Evolutionary conservation across 64 coral and sea anemone genomes (phyloP).

Genomic region (Acropora tenuis): DNA sequence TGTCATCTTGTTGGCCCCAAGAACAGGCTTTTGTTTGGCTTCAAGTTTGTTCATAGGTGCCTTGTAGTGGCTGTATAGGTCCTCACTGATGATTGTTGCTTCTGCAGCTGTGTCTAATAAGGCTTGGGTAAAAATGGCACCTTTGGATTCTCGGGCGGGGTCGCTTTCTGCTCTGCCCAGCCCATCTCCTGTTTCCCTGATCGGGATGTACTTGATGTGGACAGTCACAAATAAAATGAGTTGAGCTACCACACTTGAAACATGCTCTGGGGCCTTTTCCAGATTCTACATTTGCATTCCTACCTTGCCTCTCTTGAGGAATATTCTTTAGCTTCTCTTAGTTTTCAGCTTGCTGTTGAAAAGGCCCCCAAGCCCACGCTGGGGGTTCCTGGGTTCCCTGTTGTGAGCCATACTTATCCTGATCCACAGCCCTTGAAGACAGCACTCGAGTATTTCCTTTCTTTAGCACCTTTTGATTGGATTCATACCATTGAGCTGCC

Average conservation of each 20-base stretch:
- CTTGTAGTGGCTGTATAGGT: conserved; percentile 11
- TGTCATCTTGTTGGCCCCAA: conserved; percentile 40
- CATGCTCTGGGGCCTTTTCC: background rate
- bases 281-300: background rate
- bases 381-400: background rate
- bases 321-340: background rate
- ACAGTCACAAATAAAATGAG: background rate
- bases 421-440: background rate
- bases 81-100: conserved; percentile 31
- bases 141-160: conserved; percentile 20
- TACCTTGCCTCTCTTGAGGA: background rate
- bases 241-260: background rate
- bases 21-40: background rate
- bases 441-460: background rate
- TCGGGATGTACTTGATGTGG: background rate
- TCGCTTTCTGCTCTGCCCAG: background rate
- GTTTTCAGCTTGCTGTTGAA: background rate
- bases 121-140: conserved; percentile 5
- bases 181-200: background rate
- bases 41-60: background rate
- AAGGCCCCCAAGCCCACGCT: background rate
- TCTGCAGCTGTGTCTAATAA: conserved; percentile 26
- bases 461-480: background rate
- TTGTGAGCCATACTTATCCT: background rate
- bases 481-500: background rate